These are phyloP conservation scores for Botia almorhae DNA, from an alignment of 2,797 vertebrate genomes.

Conservation along the genomic window DNA sequence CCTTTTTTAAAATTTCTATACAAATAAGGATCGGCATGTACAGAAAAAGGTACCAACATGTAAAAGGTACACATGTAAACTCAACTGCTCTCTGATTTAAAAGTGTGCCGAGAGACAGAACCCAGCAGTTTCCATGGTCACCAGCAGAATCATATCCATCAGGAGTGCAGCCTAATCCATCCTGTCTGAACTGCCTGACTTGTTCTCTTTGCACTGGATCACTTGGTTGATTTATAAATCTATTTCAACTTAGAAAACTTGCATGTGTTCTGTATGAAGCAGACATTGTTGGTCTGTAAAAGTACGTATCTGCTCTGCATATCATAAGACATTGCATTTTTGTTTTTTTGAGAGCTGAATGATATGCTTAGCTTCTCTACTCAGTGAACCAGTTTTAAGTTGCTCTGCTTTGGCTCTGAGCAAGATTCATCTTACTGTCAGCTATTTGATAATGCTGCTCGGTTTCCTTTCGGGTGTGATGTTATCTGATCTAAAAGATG, in stretches of 20 bases:
- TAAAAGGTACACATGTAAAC: conserved; percentile 5
- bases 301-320: neutral
- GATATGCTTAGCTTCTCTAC: neutral
- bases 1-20: no score
- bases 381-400: conserved; percentile 1
- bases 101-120: conserved; percentile 11
- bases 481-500: neutral
- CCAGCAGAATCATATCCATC: conserved; percentile 30
- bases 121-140: conserved; percentile 23
- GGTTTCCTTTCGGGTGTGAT: conserved; percentile 5
- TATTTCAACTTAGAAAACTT: neutral
- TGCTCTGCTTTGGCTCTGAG: neutral
- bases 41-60: neutral
- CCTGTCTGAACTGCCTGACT: conserved; percentile 9
- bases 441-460: conserved; percentile 5
- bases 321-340: conserved; percentile 2
- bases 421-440: conserved; percentile 36
- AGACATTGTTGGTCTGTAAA: neutral
- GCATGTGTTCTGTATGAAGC: neutral
- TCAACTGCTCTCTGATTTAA: conserved; percentile 18
- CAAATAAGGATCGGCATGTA: neutral
- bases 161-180: conserved; percentile 13
- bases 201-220: neutral
- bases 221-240: conserved; percentile 26
- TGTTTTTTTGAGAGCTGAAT: neutral